These are phyloP conservation scores for Drosophila koepferae DNA, from an alignment of 2,888 invertebrate genomes.

Conservation along the genomic window DNA sequence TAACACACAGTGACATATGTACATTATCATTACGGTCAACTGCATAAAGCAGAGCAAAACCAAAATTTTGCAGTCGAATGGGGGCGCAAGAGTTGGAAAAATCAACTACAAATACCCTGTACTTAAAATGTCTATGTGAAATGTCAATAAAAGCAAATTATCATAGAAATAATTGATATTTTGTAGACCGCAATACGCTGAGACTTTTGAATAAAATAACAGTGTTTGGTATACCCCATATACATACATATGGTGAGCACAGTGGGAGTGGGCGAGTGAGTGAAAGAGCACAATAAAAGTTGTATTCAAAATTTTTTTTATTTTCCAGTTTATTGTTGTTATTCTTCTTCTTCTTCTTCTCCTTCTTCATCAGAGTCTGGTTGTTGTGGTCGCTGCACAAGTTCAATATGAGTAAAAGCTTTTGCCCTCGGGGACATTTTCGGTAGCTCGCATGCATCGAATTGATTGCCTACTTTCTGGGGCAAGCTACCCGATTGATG, in stretches of 20 bases:
- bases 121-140: neutral
- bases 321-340: constrained; percentile 39
- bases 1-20: constrained; percentile 7
- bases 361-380: constrained; percentile 11
- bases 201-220: neutral
- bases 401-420: constrained; percentile 51
- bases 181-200: no score
- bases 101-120: constrained; percentile 1
- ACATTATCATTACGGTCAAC: constrained; percentile 54
- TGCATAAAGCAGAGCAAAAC: constrained; percentile 29
- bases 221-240: neutral
- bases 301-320: constrained; percentile 28
- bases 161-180: neutral
- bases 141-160: neutral
- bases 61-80: neutral
- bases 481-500: neutral
- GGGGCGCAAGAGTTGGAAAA: neutral
- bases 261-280: neutral
- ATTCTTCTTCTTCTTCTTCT: neutral
- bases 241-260: no score
- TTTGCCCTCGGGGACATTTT: constrained; percentile 26
- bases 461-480: constrained; percentile 53
- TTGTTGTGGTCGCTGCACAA: neutral
- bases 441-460: constrained; percentile 24
- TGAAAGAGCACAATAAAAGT: constrained; percentile 17